phyloP scores from a whole-genome alignment of 2,113 vertebrate genomes.

The Macroglossus sobrinus region DNA sequence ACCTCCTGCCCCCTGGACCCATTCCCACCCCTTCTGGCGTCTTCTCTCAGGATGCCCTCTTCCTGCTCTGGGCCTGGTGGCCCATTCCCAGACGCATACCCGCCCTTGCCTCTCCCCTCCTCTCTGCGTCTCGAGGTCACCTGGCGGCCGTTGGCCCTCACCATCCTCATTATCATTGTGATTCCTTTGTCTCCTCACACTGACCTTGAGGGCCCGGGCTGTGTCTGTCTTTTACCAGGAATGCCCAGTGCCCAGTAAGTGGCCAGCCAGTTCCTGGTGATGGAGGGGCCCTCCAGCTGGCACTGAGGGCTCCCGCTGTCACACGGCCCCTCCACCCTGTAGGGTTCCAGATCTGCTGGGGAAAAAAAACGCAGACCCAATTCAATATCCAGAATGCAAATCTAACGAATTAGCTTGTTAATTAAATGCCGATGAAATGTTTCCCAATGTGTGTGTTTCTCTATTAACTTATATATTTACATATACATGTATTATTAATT shows the following conservation, averaged over 20 bases:
- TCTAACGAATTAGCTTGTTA: neutral
- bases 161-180: rapidly evolving
- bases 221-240: neutral
- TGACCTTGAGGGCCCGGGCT: neutral
- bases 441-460: neutral
- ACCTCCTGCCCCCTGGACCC: neutral
- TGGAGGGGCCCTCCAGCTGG: rapidly evolving
- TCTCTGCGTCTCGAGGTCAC: neutral
- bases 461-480: neutral
- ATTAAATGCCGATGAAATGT: neutral
- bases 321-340: rapidly evolving
- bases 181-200: neutral
- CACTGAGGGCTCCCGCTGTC: rapidly evolving
- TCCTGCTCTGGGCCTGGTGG: too few relatives aligned
- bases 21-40: rapidly evolving
- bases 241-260: neutral
- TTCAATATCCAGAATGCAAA: neutral
- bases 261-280: rapidly evolving
- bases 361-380: neutral
- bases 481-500: neutral
- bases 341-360: neutral
- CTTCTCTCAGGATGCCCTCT: neutral
- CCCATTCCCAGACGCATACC: too few relatives aligned
- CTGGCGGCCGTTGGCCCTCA: rapidly evolving
- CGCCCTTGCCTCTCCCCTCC: neutral